A percentile compares a stretch with the other conserved stretches of the same genome.
phyloP scores from a whole-genome alignment of 1,140 invertebrate genomes.

The Drosophila baimaii region DNA sequence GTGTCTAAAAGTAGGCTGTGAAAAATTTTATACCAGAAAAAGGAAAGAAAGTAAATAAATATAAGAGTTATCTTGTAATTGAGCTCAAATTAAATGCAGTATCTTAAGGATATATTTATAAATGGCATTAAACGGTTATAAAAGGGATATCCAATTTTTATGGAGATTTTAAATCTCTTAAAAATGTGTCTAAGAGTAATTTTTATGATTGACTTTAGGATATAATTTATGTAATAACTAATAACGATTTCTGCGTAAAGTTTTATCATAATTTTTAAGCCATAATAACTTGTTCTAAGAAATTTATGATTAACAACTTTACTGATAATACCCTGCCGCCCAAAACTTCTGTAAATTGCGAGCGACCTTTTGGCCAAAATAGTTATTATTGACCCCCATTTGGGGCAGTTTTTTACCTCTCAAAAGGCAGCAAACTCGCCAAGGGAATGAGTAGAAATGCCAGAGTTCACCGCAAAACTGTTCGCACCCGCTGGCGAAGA shows the following conservation, averaged over 20 bases:
- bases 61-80: background rate
- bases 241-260: background rate
- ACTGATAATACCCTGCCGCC: slow-evolving; percentile 10
- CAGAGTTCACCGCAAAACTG: slow-evolving; percentile 38
- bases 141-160: too few relatives aligned
- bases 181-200: background rate
- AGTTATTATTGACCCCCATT: slow-evolving; percentile 46
- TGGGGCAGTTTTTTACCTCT: slow-evolving; percentile 15
- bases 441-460: background rate
- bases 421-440: background rate
- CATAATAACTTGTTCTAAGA: background rate
- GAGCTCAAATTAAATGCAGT: background rate
- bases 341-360: slow-evolving; percentile 14
- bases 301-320: slow-evolving; percentile 18
- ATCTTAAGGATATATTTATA: background rate
- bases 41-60: background rate
- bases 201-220: too few relatives aligned
- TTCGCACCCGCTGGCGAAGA: slow-evolving; percentile 36
- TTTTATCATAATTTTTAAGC: background rate
- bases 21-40: background rate
- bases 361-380: slow-evolving; percentile 27
- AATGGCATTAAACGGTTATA: background rate
- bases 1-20: background rate
- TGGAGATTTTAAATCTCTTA: background rate
- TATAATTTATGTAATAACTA: background rate